Percentiles rank a stretch among this genome's conserved stretches.
These are phyloP conservation scores for Pterophyllum scalare DNA, from an alignment of 2,113 vertebrate genomes.

Conservation along the genomic window DNA sequence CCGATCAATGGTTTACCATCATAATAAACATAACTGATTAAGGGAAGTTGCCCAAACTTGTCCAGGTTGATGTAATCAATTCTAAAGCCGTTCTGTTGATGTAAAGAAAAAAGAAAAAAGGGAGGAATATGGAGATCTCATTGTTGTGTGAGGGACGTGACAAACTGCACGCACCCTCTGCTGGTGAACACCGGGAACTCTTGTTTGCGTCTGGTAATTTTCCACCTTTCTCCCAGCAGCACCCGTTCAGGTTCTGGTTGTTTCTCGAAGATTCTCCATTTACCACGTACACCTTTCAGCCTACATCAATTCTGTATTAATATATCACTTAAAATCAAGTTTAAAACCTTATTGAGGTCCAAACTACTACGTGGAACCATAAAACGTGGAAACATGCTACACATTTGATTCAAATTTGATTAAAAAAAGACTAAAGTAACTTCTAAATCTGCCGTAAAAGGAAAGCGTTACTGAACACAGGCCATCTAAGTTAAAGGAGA, in stretches of 20 bases:
- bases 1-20: constrained; percentile 31
- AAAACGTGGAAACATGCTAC: background rate
- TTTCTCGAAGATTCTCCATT: constrained; percentile 57
- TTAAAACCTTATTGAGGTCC: background rate
- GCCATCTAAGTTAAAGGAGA: background rate
- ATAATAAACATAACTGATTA: constrained; percentile 13
- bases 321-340: background rate
- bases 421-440: background rate
- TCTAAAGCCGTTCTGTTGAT: background rate
- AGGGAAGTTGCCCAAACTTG: constrained; percentile 44
- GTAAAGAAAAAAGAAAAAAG: background rate
- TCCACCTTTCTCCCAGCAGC: constrained; percentile 47
- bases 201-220: constrained; percentile 57
- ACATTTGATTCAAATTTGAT: background rate
- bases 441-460: background rate
- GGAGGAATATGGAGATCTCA: background rate
- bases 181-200: constrained; percentile 24
- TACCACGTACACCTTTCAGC: background rate
- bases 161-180: constrained; percentile 48
- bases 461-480: background rate
- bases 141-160: constrained; percentile 15
- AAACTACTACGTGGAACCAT: background rate
- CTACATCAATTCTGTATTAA: background rate
- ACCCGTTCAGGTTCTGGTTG: background rate
- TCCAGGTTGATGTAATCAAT: constrained; percentile 17